phyloP scores from a whole-genome alignment of 2,888 invertebrate genomes.

The Endomychus coccineus region DNA sequence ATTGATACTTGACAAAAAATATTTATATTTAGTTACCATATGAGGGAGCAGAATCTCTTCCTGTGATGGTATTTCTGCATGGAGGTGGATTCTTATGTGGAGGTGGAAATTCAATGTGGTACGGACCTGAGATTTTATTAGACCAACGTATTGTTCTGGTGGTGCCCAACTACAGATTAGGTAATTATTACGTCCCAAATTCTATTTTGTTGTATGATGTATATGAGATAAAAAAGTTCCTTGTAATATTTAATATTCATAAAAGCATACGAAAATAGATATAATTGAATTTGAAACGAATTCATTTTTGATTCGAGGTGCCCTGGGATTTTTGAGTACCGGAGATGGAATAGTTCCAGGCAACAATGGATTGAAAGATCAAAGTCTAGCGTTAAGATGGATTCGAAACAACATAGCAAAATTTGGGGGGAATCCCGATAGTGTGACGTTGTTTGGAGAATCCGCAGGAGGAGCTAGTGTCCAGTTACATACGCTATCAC shows the following conservation, averaged over 20 bases:
- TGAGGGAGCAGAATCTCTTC: constrained; percentile 35
- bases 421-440: constrained; percentile 41
- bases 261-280: no score
- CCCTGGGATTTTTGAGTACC: constrained; percentile 40
- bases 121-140: constrained; percentile 62
- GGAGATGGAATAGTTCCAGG: constrained; percentile 40
- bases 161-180: constrained; percentile 62
- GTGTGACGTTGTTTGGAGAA: constrained; percentile 41
- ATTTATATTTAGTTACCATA: constrained; percentile 20
- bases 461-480: constrained; percentile 43
- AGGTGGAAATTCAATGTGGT: constrained; percentile 57
- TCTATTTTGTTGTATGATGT: not conserved
- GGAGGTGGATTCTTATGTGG: constrained; percentile 73
- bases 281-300: not conserved
- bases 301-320: constrained; percentile 31
- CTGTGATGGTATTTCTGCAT: constrained; percentile 70
- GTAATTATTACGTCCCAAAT: no score
- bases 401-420: constrained; percentile 36
- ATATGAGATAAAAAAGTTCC: not conserved
- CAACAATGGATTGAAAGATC: constrained; percentile 44
- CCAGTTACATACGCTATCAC: constrained; percentile 41
- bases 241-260: no score
- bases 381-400: constrained; percentile 40
- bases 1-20: not conserved
- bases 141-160: constrained; percentile 65